These are phyloP conservation scores for Poecilia picta DNA, from an alignment of 2,797 vertebrate genomes.

Conservation along the genomic window DNA sequence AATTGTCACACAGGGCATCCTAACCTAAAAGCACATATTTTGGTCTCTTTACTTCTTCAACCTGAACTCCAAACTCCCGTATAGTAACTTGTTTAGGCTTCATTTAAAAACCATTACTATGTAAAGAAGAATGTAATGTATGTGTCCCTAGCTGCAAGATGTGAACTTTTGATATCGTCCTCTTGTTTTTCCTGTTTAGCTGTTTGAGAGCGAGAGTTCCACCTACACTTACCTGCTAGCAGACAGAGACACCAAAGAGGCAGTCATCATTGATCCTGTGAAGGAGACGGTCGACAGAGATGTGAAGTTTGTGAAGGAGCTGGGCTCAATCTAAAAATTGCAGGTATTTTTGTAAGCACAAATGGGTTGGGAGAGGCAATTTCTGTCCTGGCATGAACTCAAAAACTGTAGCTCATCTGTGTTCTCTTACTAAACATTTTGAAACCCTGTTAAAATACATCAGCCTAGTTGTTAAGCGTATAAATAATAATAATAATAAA, in stretches of 20 bases:
- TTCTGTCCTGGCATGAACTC: neutral
- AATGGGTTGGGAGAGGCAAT: constrained; percentile 66
- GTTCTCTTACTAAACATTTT: neutral
- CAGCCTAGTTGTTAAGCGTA: neutral
- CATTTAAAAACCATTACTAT: neutral
- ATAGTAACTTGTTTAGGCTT: neutral
- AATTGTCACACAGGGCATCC: neutral
- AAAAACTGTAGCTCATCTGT: neutral
- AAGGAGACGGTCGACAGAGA: constrained; percentile 87
- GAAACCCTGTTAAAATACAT: neutral
- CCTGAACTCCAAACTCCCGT: neutral
- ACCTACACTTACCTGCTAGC: constrained; percentile 92
- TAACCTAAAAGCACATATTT: neutral
- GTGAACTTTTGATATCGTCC: neutral
- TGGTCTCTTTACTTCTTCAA: neutral
- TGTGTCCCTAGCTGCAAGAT: neutral
- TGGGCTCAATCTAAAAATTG: constrained; percentile 82
- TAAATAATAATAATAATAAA: neutral
- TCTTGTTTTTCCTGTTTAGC: constrained; percentile 14
- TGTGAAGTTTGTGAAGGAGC: constrained; percentile 80
- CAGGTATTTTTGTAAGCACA: constrained; percentile 81
- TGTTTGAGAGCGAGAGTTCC: constrained; percentile 71
- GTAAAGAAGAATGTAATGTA: neutral
- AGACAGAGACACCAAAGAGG: constrained; percentile 81
- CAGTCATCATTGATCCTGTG: constrained; percentile 90